A percentile compares a stretch with the other conserved stretches of the same genome.
phyloP scores from a whole-genome alignment of 37 sponge, comb jelly and placozoan genomes.

The Oopsacas minuta region DNA sequence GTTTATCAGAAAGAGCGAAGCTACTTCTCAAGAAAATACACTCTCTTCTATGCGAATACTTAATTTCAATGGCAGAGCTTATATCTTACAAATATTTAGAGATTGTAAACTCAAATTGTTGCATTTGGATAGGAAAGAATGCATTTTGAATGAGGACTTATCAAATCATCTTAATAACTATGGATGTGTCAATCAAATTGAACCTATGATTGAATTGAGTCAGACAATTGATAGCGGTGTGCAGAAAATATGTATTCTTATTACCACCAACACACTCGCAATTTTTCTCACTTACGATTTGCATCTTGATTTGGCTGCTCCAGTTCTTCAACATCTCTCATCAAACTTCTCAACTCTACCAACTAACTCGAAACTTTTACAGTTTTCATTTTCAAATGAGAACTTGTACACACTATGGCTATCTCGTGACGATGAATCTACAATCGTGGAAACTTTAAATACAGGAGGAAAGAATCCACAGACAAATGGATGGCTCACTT shows the following conservation, averaged over 20 bases:
- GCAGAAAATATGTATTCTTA: not conserved
- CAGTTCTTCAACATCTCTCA: not conserved
- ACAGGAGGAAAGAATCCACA: not conserved
- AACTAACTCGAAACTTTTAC: not conserved
- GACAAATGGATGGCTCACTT: not conserved
- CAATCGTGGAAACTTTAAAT: not conserved
- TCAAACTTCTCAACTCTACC: constrained; percentile 1
- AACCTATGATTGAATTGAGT: not conserved
- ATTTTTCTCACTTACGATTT: constrained; percentile 10
- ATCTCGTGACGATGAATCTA: not conserved
- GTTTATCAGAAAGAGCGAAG: not conserved
- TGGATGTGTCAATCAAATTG: not conserved
- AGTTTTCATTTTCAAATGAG: not conserved
- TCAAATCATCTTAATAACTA: not conserved
- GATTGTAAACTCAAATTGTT: constrained; percentile 1
- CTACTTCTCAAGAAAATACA: not conserved
- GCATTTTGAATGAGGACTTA: not conserved
- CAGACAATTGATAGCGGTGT: not conserved
- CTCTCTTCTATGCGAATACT: not conserved
- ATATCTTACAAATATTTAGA: not conserved
- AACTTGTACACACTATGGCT: not conserved
- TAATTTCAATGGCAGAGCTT: not conserved
- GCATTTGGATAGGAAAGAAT: not conserved
- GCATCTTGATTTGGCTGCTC: not conserved
- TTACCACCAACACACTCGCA: not conserved